Base-by-base conservation (phyloP, 2,113 vertebrate genomes). In the Syrrhaptes paradoxus region DNA sequence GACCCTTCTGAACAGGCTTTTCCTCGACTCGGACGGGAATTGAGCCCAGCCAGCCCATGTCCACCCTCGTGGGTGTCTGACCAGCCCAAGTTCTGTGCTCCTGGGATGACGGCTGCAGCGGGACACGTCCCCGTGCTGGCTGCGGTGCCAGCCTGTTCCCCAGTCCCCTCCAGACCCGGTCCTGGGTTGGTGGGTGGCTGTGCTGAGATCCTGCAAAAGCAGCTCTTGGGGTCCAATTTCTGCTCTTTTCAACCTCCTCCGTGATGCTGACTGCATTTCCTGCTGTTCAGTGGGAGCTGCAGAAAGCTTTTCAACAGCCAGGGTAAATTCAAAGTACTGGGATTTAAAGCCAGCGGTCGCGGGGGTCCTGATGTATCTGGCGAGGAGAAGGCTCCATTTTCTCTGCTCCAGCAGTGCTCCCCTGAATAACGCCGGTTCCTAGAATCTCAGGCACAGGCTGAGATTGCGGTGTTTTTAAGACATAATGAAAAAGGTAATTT, bases 401-500 rank as follows among this genome's bases (percentile, higher is more conserved):
- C 87, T 58, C 25, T 88, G 75, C 93, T 94, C 95, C 84, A 91
- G 81, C 94, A 58, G 85, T 0, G 77, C 85, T 84, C 2, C 54
- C 91, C 90, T 81, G 86, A 94, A 74, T 46, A 89, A 46, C 41
- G 5, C 41, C 45, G 7, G 77, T 93, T 95, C 93, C 88, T 87
- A 21, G 93, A 94, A 94, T 93, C 94, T 74, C 75, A 84, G 95
- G 57, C 65, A 80, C 75, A 86, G 95, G 59, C 90, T 12, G 79
- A 96, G 95, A 94, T 89, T 94, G 94, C 91, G 9, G 85, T 90
- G 62, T 90, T 96, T 96, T 95, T 92, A 91, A 96, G 95, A 43
- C 51, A 55, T 92, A 96, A 96, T 93, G 96, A 93, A 84, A 92
- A 93, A 90, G 91, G 93, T 87, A 94, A 94, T 97, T 97, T 97